Conservation (phyloP, 92 coral and sea anemone species). For the Micromussa lordhowensis region DNA sequence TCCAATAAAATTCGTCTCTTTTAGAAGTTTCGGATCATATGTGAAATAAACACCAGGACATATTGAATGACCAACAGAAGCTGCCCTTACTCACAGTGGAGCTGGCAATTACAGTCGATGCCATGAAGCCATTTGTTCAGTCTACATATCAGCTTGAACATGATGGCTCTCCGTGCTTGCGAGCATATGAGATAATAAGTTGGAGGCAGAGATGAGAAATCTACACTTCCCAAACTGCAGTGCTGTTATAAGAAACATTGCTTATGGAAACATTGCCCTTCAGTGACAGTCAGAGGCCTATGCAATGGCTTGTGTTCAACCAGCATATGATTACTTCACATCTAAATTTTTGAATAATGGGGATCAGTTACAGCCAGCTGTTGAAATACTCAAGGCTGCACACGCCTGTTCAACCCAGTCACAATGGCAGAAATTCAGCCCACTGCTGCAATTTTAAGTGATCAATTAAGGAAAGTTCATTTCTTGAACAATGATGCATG, state of each 20-base stretch:
- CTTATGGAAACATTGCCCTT: constrained; percentile 52
- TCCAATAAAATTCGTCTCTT: no score
- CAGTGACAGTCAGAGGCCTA: constrained; percentile 55
- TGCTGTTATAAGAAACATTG: constrained; percentile 52
- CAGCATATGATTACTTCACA: constrained; percentile 50
- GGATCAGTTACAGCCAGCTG: constrained; percentile 48
- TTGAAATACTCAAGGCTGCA: constrained; percentile 23
- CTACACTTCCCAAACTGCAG: constrained; percentile 56
- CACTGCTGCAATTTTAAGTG: constrained; percentile 53
- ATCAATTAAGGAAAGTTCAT: constrained; percentile 49
- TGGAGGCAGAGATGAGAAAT: constrained; percentile 64
- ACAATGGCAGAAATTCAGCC: constrained; percentile 55
- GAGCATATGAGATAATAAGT: constrained; percentile 45
- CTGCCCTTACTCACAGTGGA: constrained; percentile 50
- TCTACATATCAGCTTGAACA: constrained; percentile 62
- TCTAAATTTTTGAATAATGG: constrained; percentile 35
- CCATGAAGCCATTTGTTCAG: constrained; percentile 59
- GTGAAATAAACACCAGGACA: constrained; percentile 49
- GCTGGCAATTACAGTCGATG: constrained; percentile 60
- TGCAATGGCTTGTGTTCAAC: constrained; percentile 50
- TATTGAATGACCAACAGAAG: constrained; percentile 53
- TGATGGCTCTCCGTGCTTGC: constrained; percentile 55
- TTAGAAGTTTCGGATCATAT: no score
- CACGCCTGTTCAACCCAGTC: constrained; percentile 58
- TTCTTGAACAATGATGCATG: constrained; percentile 65